Percentiles rank a stretch among this genome's conserved stretches.
These are phyloP conservation scores for Centropus unirufus DNA, from an alignment of 2,113 vertebrate genomes.

Conservation along the genomic window DNA sequence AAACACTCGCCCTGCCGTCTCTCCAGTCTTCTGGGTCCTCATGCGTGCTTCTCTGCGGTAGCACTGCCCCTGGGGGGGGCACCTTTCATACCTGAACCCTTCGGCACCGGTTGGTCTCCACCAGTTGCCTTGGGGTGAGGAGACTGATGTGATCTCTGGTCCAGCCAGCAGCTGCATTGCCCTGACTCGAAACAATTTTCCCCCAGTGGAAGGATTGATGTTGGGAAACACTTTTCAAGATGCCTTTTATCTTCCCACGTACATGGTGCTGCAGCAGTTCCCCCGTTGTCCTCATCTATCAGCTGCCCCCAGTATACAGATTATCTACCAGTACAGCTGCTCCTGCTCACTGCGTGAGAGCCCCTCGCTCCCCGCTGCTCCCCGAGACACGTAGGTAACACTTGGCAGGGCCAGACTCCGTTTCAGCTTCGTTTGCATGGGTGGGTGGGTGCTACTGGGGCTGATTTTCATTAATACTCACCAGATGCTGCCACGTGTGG, in stretches of 20 bases:
- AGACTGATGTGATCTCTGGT: constrained; percentile 24
- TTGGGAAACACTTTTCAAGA: background rate
- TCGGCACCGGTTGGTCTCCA: background rate
- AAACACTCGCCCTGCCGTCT: background rate
- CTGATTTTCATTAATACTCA: background rate
- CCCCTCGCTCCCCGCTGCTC: background rate
- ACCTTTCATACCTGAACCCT: background rate
- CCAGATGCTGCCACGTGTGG: background rate
- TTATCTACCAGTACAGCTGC: background rate
- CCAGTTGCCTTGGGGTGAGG: background rate
- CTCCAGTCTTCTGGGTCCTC: background rate
- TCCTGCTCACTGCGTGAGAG: background rate
- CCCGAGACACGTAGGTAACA: background rate
- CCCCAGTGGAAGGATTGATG: constrained; percentile 52
- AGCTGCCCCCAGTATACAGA: constrained; percentile 10
- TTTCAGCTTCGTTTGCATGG: background rate
- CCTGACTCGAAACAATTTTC: constrained; percentile 22
- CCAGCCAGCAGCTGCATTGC: constrained; percentile 27
- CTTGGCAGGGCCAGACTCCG: background rate
- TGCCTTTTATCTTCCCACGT: constrained; percentile 56
- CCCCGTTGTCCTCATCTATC: constrained; percentile 39
- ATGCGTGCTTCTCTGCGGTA: background rate
- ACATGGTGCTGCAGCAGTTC: background rate
- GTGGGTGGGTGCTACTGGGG: background rate
- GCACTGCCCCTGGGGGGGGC: background rate